A percentile compares a stretch with the other conserved stretches of the same genome.
Conservation (phyloP, 2,888 invertebrate species). For the Ligdia adustata region DNA sequence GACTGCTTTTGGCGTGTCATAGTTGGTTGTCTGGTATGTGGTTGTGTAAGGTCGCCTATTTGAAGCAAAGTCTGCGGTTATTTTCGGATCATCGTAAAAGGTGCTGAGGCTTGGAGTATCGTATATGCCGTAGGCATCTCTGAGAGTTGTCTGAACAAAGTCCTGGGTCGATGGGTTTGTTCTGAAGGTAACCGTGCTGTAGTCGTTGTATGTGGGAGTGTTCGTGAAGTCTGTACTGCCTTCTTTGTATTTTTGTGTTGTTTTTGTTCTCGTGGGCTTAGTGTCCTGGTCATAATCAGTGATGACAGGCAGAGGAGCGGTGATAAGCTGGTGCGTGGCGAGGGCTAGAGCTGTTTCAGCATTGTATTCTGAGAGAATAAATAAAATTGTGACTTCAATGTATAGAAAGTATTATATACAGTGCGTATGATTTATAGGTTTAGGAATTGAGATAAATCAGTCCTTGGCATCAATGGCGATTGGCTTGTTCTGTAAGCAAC, state of each 20-base stretch:
- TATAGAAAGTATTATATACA: not conserved
- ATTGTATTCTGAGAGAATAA: conserved; percentile 56
- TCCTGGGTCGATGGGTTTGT: conserved; percentile 38
- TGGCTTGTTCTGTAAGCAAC: not conserved
- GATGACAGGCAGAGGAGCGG: conserved; percentile 71
- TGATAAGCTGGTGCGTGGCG: conserved; percentile 74
- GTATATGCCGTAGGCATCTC: conserved; percentile 42
- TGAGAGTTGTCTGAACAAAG: conserved; percentile 52
- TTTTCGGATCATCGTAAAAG: conserved; percentile 25
- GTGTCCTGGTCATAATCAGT: conserved; percentile 62
- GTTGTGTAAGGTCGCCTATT: conserved; percentile 29
- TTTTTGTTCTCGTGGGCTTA: conserved; percentile 51
- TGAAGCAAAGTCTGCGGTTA: conserved; percentile 23
- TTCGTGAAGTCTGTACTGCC: conserved; percentile 59
- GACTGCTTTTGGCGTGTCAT: conserved; percentile 26
- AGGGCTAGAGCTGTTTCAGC: conserved; percentile 76
- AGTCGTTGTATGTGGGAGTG: conserved; percentile 52
- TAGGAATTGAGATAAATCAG: not conserved
- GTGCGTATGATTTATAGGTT: not conserved
- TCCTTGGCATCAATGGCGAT: not conserved
- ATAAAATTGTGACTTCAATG: not conserved
- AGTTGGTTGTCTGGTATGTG: conserved; percentile 30
- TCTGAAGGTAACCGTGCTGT: conserved; percentile 62
- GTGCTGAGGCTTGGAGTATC: conserved; percentile 42
- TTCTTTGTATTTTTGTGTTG: conserved; percentile 63